Base-by-base conservation (phyloP, 2,797 vertebrate genomes). In the Perodicticus potto region DNA sequence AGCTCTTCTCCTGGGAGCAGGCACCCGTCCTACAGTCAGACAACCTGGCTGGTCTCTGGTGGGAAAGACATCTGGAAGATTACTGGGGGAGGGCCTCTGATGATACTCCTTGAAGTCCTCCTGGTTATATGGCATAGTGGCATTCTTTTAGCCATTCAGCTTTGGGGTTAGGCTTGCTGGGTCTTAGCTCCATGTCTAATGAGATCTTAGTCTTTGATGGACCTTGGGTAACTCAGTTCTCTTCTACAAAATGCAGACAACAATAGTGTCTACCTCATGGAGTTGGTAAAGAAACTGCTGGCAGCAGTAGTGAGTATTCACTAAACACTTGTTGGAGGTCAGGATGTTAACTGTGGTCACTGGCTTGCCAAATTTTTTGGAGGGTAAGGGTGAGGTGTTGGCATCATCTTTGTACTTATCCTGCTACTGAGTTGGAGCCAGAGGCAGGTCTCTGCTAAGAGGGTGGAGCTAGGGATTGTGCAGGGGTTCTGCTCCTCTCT, bases 161-260 rank as follows among this genome's bases (percentile, higher is more conserved):
- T 76, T 7, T 25, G 23, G 53, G 53, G 57, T 55, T 29, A 34
- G 72, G 23, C 49, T 76, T 29, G 13, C 27, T n/a, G 59, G 27
- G 27, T 32, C 69, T 27, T 40, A 7, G 55, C 65, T 89, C 80
- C 29, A 5, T 12, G 3, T 69, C 73, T 76, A 23, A 14, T 34
- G 74, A 93, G 59, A 23, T 45, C 40, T 86, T 40, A 61, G 34
- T 91, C 49, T 61, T 53, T 53, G 29, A 82, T 57, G 85, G 34
- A 86, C 13, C 22, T 55, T 57, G 82, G 65, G 32, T 65, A 53
- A 3, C 63, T 80, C 22, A n/a, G 34, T 85, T 88, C 23, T 85
- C 40, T 82, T 53, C 16, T 74, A 29, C 95, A 23, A 73, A 65
- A 32, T 40, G 76, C 57, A 34, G 63, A 25, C 22, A 82, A 4